A percentile compares a stretch with the other conserved stretches of the same genome.
Evolutionary conservation across 2,113 vertebrate species (phyloP).

Genomic region (Apodemus speciosus): DNA sequence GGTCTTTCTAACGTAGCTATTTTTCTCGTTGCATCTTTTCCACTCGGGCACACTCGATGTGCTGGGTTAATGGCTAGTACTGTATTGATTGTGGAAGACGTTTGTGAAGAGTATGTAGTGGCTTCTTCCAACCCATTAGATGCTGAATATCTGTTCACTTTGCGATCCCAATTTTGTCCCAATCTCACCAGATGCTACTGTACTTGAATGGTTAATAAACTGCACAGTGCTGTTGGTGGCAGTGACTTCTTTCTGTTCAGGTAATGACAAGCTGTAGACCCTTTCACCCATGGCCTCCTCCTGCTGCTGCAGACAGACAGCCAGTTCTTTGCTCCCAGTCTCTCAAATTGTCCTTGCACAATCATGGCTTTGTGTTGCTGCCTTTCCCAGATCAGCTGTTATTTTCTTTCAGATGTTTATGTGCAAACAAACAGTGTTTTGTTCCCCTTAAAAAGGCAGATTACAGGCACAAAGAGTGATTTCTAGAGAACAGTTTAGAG

Average conservation of each 20-base stretch:
- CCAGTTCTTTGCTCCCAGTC: conserved; percentile 39
- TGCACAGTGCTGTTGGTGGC: conserved; percentile 86
- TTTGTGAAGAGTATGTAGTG: conserved; percentile 86
- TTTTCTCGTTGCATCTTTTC: conserved; percentile 89
- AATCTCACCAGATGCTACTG: conserved; percentile 86
- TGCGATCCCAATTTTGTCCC: conserved; percentile 84
- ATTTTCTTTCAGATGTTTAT: conserved; percentile 77
- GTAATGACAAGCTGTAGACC: not conserved
- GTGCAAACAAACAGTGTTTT: conserved; percentile 75
- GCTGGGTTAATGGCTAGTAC: conserved; percentile 86
- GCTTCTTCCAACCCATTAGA: conserved; percentile 82
- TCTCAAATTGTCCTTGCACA: conserved; percentile 81
- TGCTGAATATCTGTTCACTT: conserved; percentile 85
- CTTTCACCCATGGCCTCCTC: not conserved
- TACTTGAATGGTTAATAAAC: conserved; percentile 90
- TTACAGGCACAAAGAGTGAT: conserved; percentile 50
- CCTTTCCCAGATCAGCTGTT: conserved; percentile 82
- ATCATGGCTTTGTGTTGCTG: conserved; percentile 83
- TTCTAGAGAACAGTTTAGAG: conserved; percentile 44
- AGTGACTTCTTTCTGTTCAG: conserved; percentile 72
- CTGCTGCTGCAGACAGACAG: not conserved
- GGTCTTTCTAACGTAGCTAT: conserved; percentile 90
- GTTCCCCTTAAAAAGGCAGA: conserved; percentile 65
- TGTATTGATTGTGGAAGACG: conserved; percentile 86
- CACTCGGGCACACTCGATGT: conserved; percentile 82